These are phyloP conservation scores for Nymphicus hollandicus DNA, from an alignment of 2,113 vertebrate species.

Conservation along the genomic window DNA sequence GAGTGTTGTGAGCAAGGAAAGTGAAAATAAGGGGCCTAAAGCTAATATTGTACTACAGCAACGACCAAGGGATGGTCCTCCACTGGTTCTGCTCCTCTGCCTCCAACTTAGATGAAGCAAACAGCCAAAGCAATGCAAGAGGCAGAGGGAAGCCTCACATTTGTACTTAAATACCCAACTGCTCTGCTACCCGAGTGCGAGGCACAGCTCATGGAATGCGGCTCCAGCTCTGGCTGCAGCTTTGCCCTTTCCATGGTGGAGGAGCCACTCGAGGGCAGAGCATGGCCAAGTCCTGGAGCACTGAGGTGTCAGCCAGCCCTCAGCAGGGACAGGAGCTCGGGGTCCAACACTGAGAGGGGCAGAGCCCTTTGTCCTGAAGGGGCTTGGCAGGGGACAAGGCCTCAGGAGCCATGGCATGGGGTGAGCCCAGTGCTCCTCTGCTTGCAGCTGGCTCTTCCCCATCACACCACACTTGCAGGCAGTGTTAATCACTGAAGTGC, in stretches of 20 bases:
- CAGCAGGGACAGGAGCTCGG: background rate
- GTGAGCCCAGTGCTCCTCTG: rapidly evolving
- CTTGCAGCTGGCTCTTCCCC: background rate
- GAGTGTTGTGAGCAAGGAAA: background rate
- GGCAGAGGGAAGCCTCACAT: background rate
- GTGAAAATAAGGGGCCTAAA: background rate
- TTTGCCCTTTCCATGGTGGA: background rate
- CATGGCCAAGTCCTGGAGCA: background rate
- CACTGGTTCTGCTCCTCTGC: background rate
- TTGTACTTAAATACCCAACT: background rate
- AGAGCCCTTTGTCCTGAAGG: background rate
- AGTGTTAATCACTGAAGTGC: rapidly evolving
- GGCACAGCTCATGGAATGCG: background rate
- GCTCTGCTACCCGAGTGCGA: background rate
- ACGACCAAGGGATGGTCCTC: background rate
- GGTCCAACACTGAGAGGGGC: background rate
- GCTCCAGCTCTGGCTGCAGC: background rate
- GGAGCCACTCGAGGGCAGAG: rapidly evolving
- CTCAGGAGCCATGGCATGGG: rapidly evolving
- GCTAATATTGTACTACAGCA: background rate
- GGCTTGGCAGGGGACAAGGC: background rate
- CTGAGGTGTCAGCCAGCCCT: background rate
- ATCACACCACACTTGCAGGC: rapidly evolving
- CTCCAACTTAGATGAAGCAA: background rate
- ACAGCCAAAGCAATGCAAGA: background rate